Evolutionary conservation across 2,888 invertebrate species (phyloP), one percentile per base, ranked within the genome.

Genomic region (Cylindroiulus punctatus): DNA sequence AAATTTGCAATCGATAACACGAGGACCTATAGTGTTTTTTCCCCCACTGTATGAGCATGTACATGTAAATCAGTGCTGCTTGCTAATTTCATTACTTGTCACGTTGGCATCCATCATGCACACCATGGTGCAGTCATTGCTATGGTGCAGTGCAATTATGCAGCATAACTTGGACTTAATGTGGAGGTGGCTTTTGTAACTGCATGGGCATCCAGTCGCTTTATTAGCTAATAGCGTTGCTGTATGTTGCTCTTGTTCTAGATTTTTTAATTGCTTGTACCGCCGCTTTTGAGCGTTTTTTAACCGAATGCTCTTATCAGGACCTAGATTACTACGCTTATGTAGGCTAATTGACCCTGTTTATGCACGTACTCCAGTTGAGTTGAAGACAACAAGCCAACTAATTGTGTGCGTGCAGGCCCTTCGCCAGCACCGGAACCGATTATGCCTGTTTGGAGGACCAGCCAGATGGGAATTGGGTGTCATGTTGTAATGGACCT

Each of bases 361-460:
- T 52, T 52, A 52, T 52, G 52, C 52, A 52, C n/a, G 52, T 52
- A 52, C 52, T 52, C n/a, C 65, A 65, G 65, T 22, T 65, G 65
- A 65, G 22, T 65, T 22, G 26, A 22, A 26, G 65, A 65, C 65
- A 65, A 65, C 65, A 26, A 65, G 65, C 65, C 26, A 22, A 12
- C 26, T 65, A 65, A 65, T 65, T 65, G 65, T 22, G 22, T 65
- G 65, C 65, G 22, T 65, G 65, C n/a, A 52, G 52, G n/a, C n/a
- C 52, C 19, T 17, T 52, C 52, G 3, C 5, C 65, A 65, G 22
- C 8, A 65, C 65, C 65, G 65, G 65, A 65, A 65, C 65, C 65
- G 65, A 22, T 65, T 22, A 65, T 65, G n/a, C 10, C 22, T 8
- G 65, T 65, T 65, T 65, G 7, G 65, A 65, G 65, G 65, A 65